Evolutionary conservation across 2,113 vertebrate genomes (phyloP).

Genomic region (Entelurus aequoreus): DNA sequence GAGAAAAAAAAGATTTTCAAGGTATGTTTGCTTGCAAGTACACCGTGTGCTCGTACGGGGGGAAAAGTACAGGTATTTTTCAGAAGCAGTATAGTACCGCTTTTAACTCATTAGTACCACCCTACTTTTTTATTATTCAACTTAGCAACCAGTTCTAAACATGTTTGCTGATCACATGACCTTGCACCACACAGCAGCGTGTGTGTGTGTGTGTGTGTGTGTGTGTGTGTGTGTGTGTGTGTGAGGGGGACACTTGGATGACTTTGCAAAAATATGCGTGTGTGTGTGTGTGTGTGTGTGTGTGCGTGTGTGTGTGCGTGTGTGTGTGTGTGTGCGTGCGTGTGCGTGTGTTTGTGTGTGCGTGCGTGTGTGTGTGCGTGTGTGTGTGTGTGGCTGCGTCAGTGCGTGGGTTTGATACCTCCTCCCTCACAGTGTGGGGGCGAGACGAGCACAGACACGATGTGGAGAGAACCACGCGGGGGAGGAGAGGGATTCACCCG

Average conservation of each 20-base stretch:
- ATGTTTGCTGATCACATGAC: background rate
- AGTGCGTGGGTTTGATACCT: slow-evolving; percentile 38
- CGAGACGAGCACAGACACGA: slow-evolving; percentile 19
- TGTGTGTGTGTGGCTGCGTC: slow-evolving; percentile 22
- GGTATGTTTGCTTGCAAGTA: no score
- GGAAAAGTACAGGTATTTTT: no score
- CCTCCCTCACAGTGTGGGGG: slow-evolving; percentile 36
- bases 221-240: slow-evolving; percentile 5
- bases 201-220: slow-evolving; percentile 6
- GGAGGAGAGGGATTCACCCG: slow-evolving; percentile 12
- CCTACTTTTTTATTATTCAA: no score
- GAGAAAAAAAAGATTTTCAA: no score
- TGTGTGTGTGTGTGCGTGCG: background rate
- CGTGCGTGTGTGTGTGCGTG: slow-evolving; percentile 5
- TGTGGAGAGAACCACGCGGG: slow-evolving; percentile 32
- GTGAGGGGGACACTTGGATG: no score
- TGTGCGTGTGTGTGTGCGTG: slow-evolving; percentile 28
- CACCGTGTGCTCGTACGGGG: no score
- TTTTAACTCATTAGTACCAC: no score
- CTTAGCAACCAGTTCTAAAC: no score
- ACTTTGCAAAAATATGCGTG: no score
- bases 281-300: slow-evolving; percentile 45
- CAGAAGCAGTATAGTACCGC: no score
- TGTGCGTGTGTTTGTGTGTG: slow-evolving; percentile 6
- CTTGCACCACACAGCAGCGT: no score